Evolutionary conservation across 2,113 vertebrate genomes (phyloP), one percentile per base, ranked within the genome.

Genomic region (Psilopogon haemacephalus): DNA sequence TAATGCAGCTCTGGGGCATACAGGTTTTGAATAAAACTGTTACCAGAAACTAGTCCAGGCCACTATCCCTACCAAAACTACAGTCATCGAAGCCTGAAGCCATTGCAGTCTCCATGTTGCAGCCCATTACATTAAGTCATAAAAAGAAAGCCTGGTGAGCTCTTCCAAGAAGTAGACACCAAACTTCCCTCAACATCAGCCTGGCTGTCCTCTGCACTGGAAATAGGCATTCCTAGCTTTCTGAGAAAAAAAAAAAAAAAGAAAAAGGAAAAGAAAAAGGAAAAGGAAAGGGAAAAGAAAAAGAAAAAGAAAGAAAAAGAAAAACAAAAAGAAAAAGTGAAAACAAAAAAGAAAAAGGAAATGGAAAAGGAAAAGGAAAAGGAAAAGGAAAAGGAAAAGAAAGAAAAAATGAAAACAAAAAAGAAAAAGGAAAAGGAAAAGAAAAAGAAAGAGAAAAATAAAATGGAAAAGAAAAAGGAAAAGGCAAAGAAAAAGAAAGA

Each of bases 121-220:
- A 86, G 32, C 48, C 64, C 48, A 54, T 38, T 83, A 35, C 11
- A 5, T 28, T 30, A 71, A 60, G 48, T 75, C 42, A 12, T 35
- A 78, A 48, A 26, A 67, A 81, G 84, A 70, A 81, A 44, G 32
- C 33, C 58, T 52, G 27, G 60, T 48, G 35, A 86, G 13, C 35
- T 56, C 28, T 88, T 83, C 46, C 54, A 78, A 64, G 54, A 62
- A 42, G n/a, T 48, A 74, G 80, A 15, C 58, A 92, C 86, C 73
- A 75, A 72, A 84, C 54, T 50, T 81, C 48, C 35, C 67, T 65
- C 84, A 86, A 48, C 2, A 0, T 93, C 86, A 69, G 30, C 70
- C 82, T 86, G 44, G 42, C 65, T 84, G 73, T 90, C 72, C 73
- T 86, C 86, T 86, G 62, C 17, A 11, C 38, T 52, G 48, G 27